Base-by-base conservation (phyloP, 1,140 invertebrate genomes). In the Zeugodacus cucurbitae region DNA sequence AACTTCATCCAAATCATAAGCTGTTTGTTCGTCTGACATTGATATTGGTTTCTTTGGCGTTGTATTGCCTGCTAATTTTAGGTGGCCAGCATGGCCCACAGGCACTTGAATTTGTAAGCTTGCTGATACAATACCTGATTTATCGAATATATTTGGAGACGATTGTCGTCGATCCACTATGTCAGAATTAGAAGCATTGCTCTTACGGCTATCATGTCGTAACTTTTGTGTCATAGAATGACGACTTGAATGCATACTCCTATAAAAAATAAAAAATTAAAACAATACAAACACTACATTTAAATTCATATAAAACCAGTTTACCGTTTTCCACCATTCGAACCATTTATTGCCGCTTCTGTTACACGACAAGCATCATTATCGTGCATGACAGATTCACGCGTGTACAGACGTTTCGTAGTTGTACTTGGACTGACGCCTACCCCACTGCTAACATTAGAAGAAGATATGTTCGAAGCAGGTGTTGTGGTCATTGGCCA, bases 41-140 rank as follows among this genome's bases (percentile, higher is more conserved):
- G 29, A 22, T 20, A 7, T 29, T 20, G 34, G 14, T 17, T 41
- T 58, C 2, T 29, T 22, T 64, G 70, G 62, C 32, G n/a, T 26
- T n/a, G 58, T n/a, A 26, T 17, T 64, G 29, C 3, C 32, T 22
- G 62, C 1, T n/a, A 87, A 32, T 17, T 70, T 70, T 14, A 32
- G n/a, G 17, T 20, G 34, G 48, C 26, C 26, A 87, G 93, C 89
- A 89, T 95, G 94, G 4, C 20, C 32, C 22, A 64, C 26, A 10
- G 94, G 96, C 94, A 94, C 94, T 1, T 96, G 96, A 91, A 97
- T 97, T 89, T 96, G 97, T 6, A 98, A 94, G 90, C 96, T 97
- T 0, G 97, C 97, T 1, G 96, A 97, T 89, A 98, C 97, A 6
- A 97, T 95, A 90, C 96, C 96, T 90, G 92, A 92, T 89, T 94